Conservation (phyloP, 2,113 vertebrate species). For the Cacatua alba region DNA sequence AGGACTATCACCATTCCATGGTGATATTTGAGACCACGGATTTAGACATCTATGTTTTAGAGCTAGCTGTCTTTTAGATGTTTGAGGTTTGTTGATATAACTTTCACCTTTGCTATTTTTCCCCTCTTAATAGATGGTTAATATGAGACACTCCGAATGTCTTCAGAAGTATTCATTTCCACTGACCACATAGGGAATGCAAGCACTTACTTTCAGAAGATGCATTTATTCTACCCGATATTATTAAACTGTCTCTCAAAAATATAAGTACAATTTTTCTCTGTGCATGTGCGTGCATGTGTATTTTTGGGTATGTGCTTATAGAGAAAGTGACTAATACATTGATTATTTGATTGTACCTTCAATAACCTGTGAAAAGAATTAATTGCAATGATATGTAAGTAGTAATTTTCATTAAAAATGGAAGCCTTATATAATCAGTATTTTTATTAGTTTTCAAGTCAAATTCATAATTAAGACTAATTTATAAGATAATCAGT, state of each 20-base stretch:
- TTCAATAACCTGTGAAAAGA: constrained; percentile 44
- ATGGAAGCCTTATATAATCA: constrained; percentile 30
- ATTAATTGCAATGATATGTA: constrained; percentile 33
- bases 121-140: neutral
- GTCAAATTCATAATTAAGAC: constrained; percentile 31
- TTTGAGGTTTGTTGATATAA: neutral
- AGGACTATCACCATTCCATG: neutral
- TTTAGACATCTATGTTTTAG: neutral
- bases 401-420: constrained; percentile 52
- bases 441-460: constrained; percentile 34
- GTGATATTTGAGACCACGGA: neutral
- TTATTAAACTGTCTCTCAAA: neutral
- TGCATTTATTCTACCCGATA: neutral
- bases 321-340: neutral
- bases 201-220: neutral
- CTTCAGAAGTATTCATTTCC: neutral
- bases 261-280: constrained; percentile 19
- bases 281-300: neutral
- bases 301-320: neutral
- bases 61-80: neutral
- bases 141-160: neutral
- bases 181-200: neutral
- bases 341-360: constrained; percentile 44
- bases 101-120: neutral
- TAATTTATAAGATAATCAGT: neutral